Evolutionary conservation across 2,888 invertebrate genomes (phyloP), one percentile per base, ranked within the genome.

Genomic region (Poecilobothrus nobilitatus): DNA sequence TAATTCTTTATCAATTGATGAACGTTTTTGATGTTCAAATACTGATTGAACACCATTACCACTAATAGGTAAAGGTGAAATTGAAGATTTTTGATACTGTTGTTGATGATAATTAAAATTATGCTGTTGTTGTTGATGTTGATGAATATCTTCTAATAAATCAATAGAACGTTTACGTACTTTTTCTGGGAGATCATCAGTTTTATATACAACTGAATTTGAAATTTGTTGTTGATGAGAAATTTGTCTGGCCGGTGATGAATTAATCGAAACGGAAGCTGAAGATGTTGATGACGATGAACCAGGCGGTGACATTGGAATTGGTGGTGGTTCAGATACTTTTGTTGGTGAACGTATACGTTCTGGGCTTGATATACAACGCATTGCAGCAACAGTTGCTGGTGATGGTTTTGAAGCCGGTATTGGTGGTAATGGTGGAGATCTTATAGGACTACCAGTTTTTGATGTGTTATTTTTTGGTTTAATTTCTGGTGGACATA

Each of bases 401-500:
- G 21, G 65, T 65, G 69, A 34, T 72, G 81, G 80, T 73, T 81
- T 82, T 53, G 76, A 76, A 53, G 79, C 77, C 69, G 81, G 80
- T 73, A 82, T 79, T 6, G 80, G 79, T 68, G 82, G 80, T 73
- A 81, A 72, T 67, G 81, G 80, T 21, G 81, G 80, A 67, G 81
- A 81, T 73, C 80, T 80, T 0, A 79, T 78, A 12, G 69, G 74
- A 3, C 82, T 82, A 69, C 82, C 81, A 64, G 80, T 79, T 41
- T 80, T 77, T 71, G 81, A 77, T 65, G 76, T 78, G 12, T 74
- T 75, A 67, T 79, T 80, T 27, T 81, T 76, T 37, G 82, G 82
- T 69, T 81, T 82, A 4, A 82, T 80, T 74, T 82, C 82, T 0
- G 82, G 82, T 72, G 82, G 82, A 69, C 75, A 75, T 22, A 75